Percentiles rank a stretch among this genome's conserved stretches.
Evolutionary conservation across 2,888 invertebrate species (phyloP).

Genomic region (Cerceris ruficornis): DNA sequence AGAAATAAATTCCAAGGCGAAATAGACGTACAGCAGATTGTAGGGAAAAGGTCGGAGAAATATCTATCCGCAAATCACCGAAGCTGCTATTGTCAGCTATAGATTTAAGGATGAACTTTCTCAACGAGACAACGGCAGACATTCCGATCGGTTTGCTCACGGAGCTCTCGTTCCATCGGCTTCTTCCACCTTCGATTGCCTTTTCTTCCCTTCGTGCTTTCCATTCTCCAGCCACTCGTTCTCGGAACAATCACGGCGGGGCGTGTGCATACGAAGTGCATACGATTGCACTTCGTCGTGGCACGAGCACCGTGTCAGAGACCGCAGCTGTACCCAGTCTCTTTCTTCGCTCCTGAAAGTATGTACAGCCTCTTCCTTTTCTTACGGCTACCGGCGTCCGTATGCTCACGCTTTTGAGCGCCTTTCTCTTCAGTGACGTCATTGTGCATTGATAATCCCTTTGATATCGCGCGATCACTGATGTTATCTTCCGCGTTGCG

Average conservation of each 20-base stretch:
- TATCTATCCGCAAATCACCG: conserved; percentile 30
- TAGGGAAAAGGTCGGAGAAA: conserved; percentile 29
- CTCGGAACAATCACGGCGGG: conserved; percentile 75
- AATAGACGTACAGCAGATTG: too few relatives aligned
- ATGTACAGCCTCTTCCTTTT: conserved; percentile 52
- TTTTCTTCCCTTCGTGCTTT: conserved; percentile 41
- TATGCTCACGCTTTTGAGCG: conserved; percentile 15
- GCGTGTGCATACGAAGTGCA: conserved; percentile 67
- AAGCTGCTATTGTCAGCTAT: conserved; percentile 32
- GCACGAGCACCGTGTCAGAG: conserved; percentile 70
- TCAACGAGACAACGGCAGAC: conserved; percentile 43
- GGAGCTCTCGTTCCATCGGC: conserved; percentile 33
- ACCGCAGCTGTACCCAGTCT: conserved; percentile 64
- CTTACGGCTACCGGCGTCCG: conserved; percentile 55
- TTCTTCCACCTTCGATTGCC: conserved; percentile 38
- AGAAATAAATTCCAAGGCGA: too few relatives aligned
- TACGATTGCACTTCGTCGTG: conserved; percentile 64
- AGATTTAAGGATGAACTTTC: conserved; percentile 16
- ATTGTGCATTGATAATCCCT: conserved; percentile 38
- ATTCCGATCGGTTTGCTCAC: conserved; percentile 51
- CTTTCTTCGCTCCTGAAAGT: conserved; percentile 55
- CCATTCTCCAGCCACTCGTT: conserved; percentile 55
- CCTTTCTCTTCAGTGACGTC: conserved; percentile 45
- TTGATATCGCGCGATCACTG: not conserved
- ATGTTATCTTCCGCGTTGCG: not conserved